Base-by-base conservation (phyloP, 2,888 invertebrate species). In the Sturmia bella region DNA sequence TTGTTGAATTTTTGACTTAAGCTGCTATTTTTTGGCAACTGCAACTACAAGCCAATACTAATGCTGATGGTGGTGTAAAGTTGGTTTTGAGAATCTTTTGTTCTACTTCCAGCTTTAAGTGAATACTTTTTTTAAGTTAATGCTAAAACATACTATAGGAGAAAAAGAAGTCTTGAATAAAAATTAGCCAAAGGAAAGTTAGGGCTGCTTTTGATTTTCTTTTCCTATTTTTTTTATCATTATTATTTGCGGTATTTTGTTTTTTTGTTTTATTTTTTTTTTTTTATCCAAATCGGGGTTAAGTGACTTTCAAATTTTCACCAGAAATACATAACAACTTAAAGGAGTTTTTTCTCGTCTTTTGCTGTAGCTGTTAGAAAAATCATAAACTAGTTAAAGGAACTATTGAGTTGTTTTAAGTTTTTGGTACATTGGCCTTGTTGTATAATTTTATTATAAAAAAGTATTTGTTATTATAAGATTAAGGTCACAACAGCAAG, bases 151-250 rank as follows among this genome's bases (percentile, higher is more conserved):
- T 41, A 77, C 56, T 13, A 3, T 9, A 54, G 59, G 59, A 43
- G 41, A 76, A 80, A 66, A 64, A 3, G 3, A 80, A 66, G 59
- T 69, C 21, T 27, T 15, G 2, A 57, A 19, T 63, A 80, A 83
- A 84, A 84, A 85, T 81, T 83, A 84, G 84, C 83, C 77, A 76
- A 79, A 85, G 80, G 84, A 85, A 85, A 85, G 83, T 85, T 85
- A 75, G 82, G 82, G 82, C 78, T 66, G 74, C 32, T 69, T 70
- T 59, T 24, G 19, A 61, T 66, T 17, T 68, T 41, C 15, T 68
- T 43, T 54, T 32, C 12, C 5, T 15, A 2, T 52, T 64, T 7
- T 45, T 41, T 70, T 27, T n/a, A 50, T 78, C 66, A 66, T 72
- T 72, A 59, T 76, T 59, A 52, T 59, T 56, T 68, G 59, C 41